Evolutionary conservation across 2,113 vertebrate species (phyloP).

Genomic region (Dicentrarchus labrax): DNA sequence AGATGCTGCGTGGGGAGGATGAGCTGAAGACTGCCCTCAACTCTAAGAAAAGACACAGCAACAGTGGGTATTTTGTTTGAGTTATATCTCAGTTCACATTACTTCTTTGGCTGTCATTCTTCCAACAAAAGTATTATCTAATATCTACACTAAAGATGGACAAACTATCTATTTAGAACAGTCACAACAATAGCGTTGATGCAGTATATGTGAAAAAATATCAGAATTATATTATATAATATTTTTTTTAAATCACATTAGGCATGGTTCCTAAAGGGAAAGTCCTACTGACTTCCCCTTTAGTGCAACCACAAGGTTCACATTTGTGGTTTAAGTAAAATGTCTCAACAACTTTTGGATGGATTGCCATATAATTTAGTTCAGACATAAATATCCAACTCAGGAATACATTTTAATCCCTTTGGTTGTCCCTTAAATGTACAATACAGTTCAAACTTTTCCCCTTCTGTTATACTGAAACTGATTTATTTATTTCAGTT

Average conservation of each 20-base stretch:
- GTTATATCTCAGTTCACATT: neutral
- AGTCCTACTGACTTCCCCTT: too few species aligned
- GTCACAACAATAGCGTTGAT: neutral
- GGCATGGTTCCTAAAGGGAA: too few species aligned
- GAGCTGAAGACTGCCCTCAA: constrained; percentile 71
- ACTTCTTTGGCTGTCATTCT: neutral
- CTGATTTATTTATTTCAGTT: constrained; percentile 81
- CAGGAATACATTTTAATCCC: too few species aligned
- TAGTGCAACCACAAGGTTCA: too few species aligned
- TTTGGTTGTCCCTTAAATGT: neutral
- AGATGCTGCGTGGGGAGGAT: constrained; percentile 77
- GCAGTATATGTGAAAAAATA: too few species aligned
- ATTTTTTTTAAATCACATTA: too few species aligned
- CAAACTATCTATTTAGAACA: neutral
- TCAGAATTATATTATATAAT: too few species aligned
- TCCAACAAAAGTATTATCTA: neutral
- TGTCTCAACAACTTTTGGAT: neutral
- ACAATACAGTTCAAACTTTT: neutral
- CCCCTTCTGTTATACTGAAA: neutral
- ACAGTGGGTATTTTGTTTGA: constrained; percentile 85
- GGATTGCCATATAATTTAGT: neutral
- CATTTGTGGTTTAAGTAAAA: neutral
- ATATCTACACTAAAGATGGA: neutral
- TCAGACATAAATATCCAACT: neutral
- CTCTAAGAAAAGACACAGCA: constrained; percentile 84